These are phyloP conservation scores for Helogale parvula DNA, from an alignment of 2,113 vertebrate genomes.

Conservation along the genomic window DNA sequence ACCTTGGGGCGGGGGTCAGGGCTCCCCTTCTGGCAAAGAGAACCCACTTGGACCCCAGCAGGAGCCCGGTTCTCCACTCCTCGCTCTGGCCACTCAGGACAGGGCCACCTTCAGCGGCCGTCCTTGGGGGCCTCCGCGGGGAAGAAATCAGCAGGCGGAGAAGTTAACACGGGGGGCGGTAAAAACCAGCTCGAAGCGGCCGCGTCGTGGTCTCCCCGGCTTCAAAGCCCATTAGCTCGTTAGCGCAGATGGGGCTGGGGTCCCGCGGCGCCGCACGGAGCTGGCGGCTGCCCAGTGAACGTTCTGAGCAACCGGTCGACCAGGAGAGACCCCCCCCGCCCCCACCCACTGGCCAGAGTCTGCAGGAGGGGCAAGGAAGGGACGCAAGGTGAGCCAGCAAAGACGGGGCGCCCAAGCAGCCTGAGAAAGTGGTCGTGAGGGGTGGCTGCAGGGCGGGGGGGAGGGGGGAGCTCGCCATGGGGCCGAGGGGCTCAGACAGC, in stretches of 20 bases:
- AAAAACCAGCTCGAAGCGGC: background rate
- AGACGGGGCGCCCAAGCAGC: background rate
- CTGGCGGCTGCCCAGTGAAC: background rate
- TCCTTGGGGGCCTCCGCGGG: background rate
- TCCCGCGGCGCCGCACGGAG: background rate
- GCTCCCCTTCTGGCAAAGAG: background rate
- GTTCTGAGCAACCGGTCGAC: background rate
- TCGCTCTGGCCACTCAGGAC: rapidly evolving
- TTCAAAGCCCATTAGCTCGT: background rate
- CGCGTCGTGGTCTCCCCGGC: background rate
- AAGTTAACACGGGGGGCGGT: background rate
- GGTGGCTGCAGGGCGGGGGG: rapidly evolving
- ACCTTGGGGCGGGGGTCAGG: background rate
- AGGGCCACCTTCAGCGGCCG: too few species aligned
- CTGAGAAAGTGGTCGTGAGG: background rate
- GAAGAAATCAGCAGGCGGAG: background rate
- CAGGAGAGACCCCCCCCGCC: background rate
- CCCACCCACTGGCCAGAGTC: rapidly evolving
- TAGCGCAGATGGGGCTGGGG: background rate
- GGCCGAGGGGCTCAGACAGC: rapidly evolving
- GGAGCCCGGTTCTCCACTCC: rapidly evolving
- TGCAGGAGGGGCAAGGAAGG: background rate
- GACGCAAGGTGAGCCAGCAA: rapidly evolving
- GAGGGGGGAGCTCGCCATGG: rapidly evolving
- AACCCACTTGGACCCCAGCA: background rate